Base-by-base conservation (phyloP, 2,888 invertebrate species). In the Cyaniris semiargus region DNA sequence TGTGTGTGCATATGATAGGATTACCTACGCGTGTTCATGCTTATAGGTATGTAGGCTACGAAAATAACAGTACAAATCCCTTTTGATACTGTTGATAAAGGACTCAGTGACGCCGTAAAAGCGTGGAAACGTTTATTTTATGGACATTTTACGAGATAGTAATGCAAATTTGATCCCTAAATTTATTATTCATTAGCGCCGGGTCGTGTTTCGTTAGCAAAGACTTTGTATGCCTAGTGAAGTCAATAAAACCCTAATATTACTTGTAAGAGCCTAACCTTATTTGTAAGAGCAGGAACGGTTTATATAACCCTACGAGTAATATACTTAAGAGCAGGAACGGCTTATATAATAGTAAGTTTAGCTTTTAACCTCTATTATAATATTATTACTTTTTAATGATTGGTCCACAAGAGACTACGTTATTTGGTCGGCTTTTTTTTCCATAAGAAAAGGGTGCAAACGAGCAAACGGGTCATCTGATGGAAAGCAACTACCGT, bases 101-200 rank as follows among this genome's bases (percentile, higher is more conserved):
- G 66, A 21, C 71, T 38, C 38, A 34, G 71, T 71, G 34, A 21
- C 34, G 71, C 38, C 10, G 38, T 71, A 71, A 71, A 71, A 38
- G 10, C 34, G 70, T 70, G 18, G 15, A 44, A 23, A 53, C 23
- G 44, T 74, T 48, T 27, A 74, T 74, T 74, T 74, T 74, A 74
- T 74, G 23, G 48, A 48, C 48, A 53, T 74, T 74, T 74, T 74
- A 74, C 74, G 74, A 74, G 53, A 53, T 48, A 74, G 23, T 74
- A 48, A 74, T 74, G 74, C 74, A 74, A 74, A 74, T 74, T 74
- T 74, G 74, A 53, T 53, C 74, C 74, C 44, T 13, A 74, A 48
- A 74, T 53, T 44, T 74, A 74, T 74, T 74, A 74, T 53, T 74
- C 74, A 74, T 74, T 74, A 74, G 27, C 27, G 5, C 48, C 18